Percentiles rank a stretch among this genome's conserved stretches.
Evolutionary conservation across 2,113 vertebrate genomes (phyloP).

Genomic region (chimpanzee (Pan troglodytes)): NHGRI_mPanTro3-v2.1_pri NC_072402.2:75131501-75132000

Average conservation of each 20-base stretch:
- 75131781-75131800: background rate
- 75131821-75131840: background rate
- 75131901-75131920: background rate
- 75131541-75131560: background rate
- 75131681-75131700: background rate
- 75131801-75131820: background rate
- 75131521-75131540: constrained; percentile 11
- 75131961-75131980: background rate
- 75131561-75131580: background rate
- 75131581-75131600: constrained; percentile 4
- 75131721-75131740: background rate
- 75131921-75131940: background rate
- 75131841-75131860: background rate
- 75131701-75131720: background rate
- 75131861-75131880: background rate
- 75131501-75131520: background rate
- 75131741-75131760: background rate
- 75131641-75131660: background rate
- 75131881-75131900: background rate
- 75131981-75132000: background rate
- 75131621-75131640: background rate
- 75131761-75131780: background rate
- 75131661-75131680: background rate
- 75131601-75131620: background rate
- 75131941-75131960: background rate